A percentile compares a stretch with the other conserved stretches of the same genome.
Evolutionary conservation across 2,888 invertebrate genomes (phyloP).

Genomic region (Monoplex corrugatus): DNA sequence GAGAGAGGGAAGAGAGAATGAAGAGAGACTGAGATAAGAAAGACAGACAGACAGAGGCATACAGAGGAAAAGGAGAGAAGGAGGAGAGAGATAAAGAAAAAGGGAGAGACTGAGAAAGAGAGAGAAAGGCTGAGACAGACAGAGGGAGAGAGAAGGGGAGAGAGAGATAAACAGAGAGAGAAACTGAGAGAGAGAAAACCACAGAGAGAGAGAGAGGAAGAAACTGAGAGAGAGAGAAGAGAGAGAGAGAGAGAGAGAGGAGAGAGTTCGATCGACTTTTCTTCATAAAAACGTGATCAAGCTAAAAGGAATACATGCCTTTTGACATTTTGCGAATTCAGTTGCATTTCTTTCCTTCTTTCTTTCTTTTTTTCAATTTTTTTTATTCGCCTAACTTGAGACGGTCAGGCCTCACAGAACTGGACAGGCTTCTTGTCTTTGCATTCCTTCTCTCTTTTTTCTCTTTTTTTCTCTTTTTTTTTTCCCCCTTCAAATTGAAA

Average conservation of each 20-base stretch:
- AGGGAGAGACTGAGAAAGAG: constrained; percentile 6
- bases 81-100: neutral
- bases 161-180: neutral
- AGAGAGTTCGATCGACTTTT: too few relatives aligned
- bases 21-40: neutral
- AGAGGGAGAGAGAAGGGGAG: neutral
- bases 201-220: neutral
- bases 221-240: neutral
- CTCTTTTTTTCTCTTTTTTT: too few relatives aligned
- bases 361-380: too few relatives aligned
- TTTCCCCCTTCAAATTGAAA: too few relatives aligned
- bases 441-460: too few relatives aligned
- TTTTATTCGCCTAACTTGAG: too few relatives aligned
- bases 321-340: too few relatives aligned
- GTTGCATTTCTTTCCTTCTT: too few relatives aligned
- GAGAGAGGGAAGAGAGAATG: neutral
- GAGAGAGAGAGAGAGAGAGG: neutral
- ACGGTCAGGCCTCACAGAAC: too few relatives aligned
- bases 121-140: neutral
- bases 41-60: neutral
- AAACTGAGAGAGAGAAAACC: neutral
- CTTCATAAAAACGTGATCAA: too few relatives aligned
- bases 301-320: too few relatives aligned
- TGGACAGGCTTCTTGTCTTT: too few relatives aligned
- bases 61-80: neutral